phyloP scores from a whole-genome alignment of 2,888 invertebrate species.

The Colletes collaris region DNA sequence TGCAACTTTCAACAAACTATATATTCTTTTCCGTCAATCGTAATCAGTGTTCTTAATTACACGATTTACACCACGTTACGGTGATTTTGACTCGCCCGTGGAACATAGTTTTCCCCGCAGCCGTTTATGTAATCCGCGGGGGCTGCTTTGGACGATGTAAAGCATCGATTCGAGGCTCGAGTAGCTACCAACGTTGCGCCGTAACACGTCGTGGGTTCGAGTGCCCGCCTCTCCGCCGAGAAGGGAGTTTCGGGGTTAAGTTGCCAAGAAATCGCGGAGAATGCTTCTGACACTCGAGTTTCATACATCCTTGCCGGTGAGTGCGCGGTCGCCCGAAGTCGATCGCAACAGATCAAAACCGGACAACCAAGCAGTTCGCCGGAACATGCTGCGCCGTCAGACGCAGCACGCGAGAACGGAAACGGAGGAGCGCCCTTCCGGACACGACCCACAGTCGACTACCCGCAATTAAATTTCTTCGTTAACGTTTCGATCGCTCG shows the following conservation, averaged over 20 bases:
- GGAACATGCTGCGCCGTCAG: conserved; percentile 47
- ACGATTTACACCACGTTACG: background rate
- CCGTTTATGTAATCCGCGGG: background rate
- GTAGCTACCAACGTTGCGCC: conserved; percentile 20
- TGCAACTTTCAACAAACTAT: too few relatives aligned
- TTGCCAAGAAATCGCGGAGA: conserved; percentile 44
- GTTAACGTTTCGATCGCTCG: too few relatives aligned
- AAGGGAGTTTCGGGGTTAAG: conserved; percentile 42
- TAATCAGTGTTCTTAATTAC: conserved; percentile 1
- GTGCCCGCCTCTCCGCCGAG: conserved; percentile 13
- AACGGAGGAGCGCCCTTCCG: background rate
- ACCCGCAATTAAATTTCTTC: too few relatives aligned
- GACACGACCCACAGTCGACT: too few relatives aligned
- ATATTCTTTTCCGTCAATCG: too few relatives aligned
- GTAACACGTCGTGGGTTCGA: conserved; percentile 34
- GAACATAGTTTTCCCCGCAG: background rate
- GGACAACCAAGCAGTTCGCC: conserved; percentile 52
- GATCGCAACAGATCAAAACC: conserved; percentile 51
- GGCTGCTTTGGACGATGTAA: background rate
- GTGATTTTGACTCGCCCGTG: too few relatives aligned
- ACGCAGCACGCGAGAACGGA: conserved; percentile 37
- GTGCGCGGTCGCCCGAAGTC: conserved; percentile 35
- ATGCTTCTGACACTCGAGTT: conserved; percentile 59
- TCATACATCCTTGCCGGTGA: conserved; percentile 21
- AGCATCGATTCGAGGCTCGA: conserved; percentile 28